These are phyloP conservation scores for Pristiophorus japonicus DNA, from an alignment of 2,113 vertebrate species.

Conservation along the genomic window DNA sequence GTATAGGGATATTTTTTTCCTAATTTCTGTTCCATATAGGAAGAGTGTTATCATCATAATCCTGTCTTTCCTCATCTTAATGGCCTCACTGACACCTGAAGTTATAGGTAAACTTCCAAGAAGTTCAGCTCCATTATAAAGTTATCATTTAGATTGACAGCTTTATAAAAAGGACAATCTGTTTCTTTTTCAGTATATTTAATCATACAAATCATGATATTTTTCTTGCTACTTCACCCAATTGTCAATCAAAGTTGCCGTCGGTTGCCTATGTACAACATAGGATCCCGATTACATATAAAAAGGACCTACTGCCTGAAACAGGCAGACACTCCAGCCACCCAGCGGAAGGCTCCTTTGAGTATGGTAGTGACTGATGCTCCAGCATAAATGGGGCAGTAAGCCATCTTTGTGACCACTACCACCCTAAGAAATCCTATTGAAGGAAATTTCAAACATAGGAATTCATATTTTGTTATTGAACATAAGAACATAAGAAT, in stretches of 20 bases:
- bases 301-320: neutral
- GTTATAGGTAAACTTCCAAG: neutral
- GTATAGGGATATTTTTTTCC: neutral
- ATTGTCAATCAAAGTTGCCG: neutral
- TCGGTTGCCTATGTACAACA: neutral
- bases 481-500: no score
- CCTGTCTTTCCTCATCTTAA: neutral
- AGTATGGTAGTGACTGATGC: neutral
- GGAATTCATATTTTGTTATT: neutral
- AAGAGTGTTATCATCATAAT: neutral
- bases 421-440: neutral
- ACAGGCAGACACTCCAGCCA: neutral
- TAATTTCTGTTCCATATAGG: neutral
- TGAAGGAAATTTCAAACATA: neutral
- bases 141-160: neutral
- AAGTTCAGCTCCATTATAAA: neutral
- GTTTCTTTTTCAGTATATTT: neutral
- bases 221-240: neutral
- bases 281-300: neutral
- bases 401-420: neutral
- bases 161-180: neutral
- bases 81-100: neutral
- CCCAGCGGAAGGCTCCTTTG: neutral
- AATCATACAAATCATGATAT: neutral
- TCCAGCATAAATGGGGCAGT: neutral